Base-by-base conservation (phyloP, 2,888 invertebrate genomes). In the Zootermopsis nevadensis region DNA sequence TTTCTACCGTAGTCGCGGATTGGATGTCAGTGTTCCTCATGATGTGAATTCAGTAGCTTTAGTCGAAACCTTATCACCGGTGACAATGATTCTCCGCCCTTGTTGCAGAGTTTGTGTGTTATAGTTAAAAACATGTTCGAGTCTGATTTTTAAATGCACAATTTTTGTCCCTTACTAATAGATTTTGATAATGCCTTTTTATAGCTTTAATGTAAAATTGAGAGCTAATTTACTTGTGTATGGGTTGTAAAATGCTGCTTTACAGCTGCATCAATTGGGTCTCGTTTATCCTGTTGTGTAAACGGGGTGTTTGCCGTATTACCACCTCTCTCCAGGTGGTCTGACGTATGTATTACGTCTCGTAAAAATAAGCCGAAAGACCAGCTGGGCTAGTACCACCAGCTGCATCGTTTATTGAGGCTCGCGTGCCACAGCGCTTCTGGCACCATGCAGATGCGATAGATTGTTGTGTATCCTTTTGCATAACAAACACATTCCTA, bases 341-440 rank as follows among this genome's bases (percentile, higher is more conserved):
- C n/a, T 74, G 74, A 74, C 74, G 38, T 74, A 74, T 74, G 33
- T 74, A 74, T 74, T 74, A 74, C 74, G 74, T 74, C 24, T 35
- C 24, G 35, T 79, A 79, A 35, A 77, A 79, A 79, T 79, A 79
- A 79, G 79, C 79, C 66, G 60, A 79, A 79, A 79, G 66, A 79
- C 79, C 79, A 79, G 60, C 79, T 79, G 79, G 60, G 79, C 79
- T 27, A 79, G 66, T 35, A 66, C n/a, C n/a, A 60, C 74, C 74
- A 79, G 66, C 77, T 53, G 77, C 77, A 27, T 31, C 33, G 30
- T 55, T 77, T 33, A 53, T 77, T 60, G 60, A 72, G 53, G 42
- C 67, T 72, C 67, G 74, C 48, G 48, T 38, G 48, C 74, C 42
- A 48, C 27, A 33, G 74, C 30, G n/a, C 31, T 35, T 27, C 74